Percentiles rank a stretch among this genome's conserved stretches.
These are phyloP conservation scores for Formicarius rufipectus DNA, from an alignment of 2,113 vertebrate genomes.

Conservation along the genomic window DNA sequence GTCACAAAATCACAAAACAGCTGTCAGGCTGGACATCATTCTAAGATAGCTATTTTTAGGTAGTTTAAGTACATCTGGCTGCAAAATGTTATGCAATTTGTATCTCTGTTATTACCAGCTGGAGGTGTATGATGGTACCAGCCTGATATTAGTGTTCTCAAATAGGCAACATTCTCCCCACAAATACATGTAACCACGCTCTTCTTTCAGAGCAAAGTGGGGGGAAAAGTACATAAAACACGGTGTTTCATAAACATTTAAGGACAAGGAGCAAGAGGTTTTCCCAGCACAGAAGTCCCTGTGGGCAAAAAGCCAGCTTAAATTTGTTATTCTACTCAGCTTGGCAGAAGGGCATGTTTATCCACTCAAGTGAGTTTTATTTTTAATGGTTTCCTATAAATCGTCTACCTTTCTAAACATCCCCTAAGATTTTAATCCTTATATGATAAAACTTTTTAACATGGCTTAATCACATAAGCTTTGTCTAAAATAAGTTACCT, in stretches of 20 bases:
- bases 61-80: not conserved
- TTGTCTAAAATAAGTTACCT: not conserved
- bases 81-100: not conserved
- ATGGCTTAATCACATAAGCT: not conserved
- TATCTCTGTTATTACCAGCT: not conserved
- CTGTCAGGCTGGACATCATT: not conserved
- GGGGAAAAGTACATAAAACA: not conserved
- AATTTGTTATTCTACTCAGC: conserved; percentile 33
- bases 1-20: not conserved
- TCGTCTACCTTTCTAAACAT: not conserved
- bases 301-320: conserved; percentile 8
- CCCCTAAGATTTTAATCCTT: not conserved
- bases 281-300: conserved; percentile 16
- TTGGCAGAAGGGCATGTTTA: conserved; percentile 51
- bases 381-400: conserved; percentile 21
- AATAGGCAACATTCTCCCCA: not conserved
- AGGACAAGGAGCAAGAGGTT: conserved; percentile 9
- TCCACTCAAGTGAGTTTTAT: conserved; percentile 19
- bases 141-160: not conserved
- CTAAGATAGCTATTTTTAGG: not conserved
- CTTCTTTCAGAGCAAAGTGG: not conserved
- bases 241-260: not conserved
- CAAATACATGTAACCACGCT: not conserved
- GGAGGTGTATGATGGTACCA: not conserved
- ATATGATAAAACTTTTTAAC: not conserved